Evolutionary conservation across 2,797 vertebrate species (phyloP).

Genomic region (Artibeus lituratus): DNA sequence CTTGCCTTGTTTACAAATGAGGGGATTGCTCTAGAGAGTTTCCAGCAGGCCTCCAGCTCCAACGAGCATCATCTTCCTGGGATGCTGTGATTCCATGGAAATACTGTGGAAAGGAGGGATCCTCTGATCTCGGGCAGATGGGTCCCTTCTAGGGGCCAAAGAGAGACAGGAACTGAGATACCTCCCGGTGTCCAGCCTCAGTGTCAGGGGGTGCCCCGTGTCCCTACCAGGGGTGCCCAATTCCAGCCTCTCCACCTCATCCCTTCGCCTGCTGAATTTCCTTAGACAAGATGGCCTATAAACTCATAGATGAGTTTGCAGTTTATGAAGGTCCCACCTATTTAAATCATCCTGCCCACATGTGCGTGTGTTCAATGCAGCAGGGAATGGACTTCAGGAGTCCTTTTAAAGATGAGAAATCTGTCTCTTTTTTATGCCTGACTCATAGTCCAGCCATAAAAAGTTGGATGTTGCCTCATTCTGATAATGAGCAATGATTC

Average conservation of each 20-base stretch:
- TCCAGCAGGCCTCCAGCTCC: not conserved
- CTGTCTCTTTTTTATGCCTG: not conserved
- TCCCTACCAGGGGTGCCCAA: not conserved
- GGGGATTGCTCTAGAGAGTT: constrained; percentile 19
- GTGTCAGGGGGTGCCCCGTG: not conserved
- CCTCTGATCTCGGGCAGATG: not conserved
- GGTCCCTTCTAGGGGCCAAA: not conserved
- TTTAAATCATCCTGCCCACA: not conserved
- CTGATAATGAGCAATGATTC: not conserved
- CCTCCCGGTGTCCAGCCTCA: not conserved
- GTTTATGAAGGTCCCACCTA: not conserved
- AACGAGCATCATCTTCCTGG: not conserved
- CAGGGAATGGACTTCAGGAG: constrained; percentile 3
- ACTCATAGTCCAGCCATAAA: constrained; percentile 3
- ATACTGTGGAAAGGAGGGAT: not conserved
- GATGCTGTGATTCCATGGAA: constrained; percentile 7
- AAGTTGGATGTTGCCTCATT: constrained; percentile 15
- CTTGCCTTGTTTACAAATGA: constrained; percentile 60
- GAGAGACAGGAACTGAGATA: not conserved
- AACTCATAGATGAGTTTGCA: not conserved
- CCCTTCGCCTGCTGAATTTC: not conserved
- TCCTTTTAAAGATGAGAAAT: not conserved
- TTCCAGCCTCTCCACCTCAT: not conserved
- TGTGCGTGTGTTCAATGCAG: not conserved
- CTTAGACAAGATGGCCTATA: not conserved